Evolutionary conservation across 2,797 vertebrate genomes (phyloP).

Genomic region (Lophius americanus): DNA sequence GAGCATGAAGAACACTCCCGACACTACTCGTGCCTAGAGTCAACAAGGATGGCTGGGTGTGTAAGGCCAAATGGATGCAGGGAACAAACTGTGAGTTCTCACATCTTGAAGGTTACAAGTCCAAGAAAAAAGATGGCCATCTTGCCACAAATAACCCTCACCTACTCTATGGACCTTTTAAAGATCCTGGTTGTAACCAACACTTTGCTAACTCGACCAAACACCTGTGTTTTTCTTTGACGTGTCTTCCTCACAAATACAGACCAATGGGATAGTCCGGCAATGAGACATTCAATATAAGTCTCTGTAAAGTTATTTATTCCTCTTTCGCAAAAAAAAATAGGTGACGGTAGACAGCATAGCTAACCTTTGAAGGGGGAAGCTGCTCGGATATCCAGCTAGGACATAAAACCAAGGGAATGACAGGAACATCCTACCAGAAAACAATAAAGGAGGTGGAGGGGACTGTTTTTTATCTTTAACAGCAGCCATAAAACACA

Average conservation of each 20-base stretch:
- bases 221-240: constrained; percentile 83
- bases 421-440: constrained; percentile 82
- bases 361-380: constrained; percentile 79
- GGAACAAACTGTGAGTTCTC: constrained; percentile 47
- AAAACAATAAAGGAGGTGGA: constrained; percentile 83
- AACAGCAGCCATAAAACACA: constrained; percentile 84
- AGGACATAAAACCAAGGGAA: constrained; percentile 81
- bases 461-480: constrained; percentile 84
- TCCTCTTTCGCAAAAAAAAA: constrained; percentile 66
- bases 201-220: constrained; percentile 67
- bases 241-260: constrained; percentile 70
- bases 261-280: constrained; percentile 73
- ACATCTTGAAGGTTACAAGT: constrained; percentile 53
- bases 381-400: constrained; percentile 76
- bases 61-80: constrained; percentile 31
- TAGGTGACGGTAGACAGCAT: constrained; percentile 66
- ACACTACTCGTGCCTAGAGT: constrained; percentile 39
- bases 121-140: constrained; percentile 40
- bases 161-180: constrained; percentile 60
- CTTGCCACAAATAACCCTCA: constrained; percentile 65
- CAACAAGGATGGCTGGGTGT: constrained; percentile 30
- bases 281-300: constrained; percentile 79
- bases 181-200: constrained; percentile 66
- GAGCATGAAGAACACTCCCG: constrained; percentile 37
- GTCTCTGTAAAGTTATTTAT: constrained; percentile 80